Base-by-base conservation (phyloP, 1,140 invertebrate species). In the Arctopsyche grandis region DNA sequence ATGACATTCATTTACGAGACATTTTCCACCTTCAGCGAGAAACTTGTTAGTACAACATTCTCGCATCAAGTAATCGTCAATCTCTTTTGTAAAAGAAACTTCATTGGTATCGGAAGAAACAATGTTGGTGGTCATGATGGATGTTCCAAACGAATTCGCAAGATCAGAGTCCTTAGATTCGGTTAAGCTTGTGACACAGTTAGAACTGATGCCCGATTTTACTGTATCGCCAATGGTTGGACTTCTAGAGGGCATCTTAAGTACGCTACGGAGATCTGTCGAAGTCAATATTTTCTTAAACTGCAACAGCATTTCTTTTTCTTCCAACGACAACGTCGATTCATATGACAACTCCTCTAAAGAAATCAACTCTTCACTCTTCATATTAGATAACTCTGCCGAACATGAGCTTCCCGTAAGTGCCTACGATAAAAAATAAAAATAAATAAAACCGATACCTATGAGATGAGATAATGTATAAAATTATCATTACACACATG, bases 11-110 rank as follows among this genome's bases (percentile, higher is more conserved):
- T 66, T 60, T 21, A 43, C 19, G 0, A 56, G 10, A 63, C 74
- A 76, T 22, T 56, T 12, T 43, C 74, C 74, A 63, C 52, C 74
- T 16, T 76, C 74, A 9, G 74, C 74, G n/a, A 76, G 56, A 44
- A 60, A 76, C 38, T 29, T 44, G 16, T 63, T 43, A 1, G 46
- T 26, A 63, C 74, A 76, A 24, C 74, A 76, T 14, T 66, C 24
- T 12, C 69, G 69, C 9, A 46, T 16, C 14, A 71, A 71, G 44
- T 19, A 71, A 14, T 14, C 16, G n/a, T 71, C 16, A 16, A 71
- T 21, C 10, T 46, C 69, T 4, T 46, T 38, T 5, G 7, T 48
- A 21, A 66, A 26, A 66, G 22, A 19, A 14, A 60, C 7, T 3
- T 22, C 16, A 60, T 19, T 60, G 9, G 21, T 60, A 7, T 66